Percentiles rank a stretch among this genome's conserved stretches.
These are phyloP conservation scores for Venusia cambrica DNA, from an alignment of 2,888 invertebrate species.

Conservation along the genomic window DNA sequence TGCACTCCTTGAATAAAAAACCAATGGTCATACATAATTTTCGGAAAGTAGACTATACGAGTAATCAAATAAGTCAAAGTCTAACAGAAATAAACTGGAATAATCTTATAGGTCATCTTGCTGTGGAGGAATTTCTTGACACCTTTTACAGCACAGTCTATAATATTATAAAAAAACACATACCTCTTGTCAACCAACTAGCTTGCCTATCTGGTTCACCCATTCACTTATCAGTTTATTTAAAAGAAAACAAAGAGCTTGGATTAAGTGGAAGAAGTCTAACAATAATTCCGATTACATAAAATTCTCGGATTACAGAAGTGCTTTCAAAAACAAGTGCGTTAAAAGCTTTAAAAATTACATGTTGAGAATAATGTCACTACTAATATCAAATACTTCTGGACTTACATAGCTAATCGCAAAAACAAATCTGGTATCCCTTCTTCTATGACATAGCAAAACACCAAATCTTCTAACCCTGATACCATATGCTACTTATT, in stretches of 20 bases:
- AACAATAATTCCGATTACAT: too few species aligned
- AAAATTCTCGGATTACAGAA: not conserved
- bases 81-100: not conserved
- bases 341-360: not conserved
- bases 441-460: too few species aligned
- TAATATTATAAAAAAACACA: constrained; percentile 1
- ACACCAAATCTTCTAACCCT: too few species aligned
- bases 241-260: not conserved
- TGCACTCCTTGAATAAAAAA: not conserved
- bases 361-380: too few species aligned
- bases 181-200: not conserved
- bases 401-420: too few species aligned
- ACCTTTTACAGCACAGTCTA: not conserved
- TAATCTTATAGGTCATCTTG: not conserved
- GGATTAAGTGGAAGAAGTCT: constrained; percentile 3
- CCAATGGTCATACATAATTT: constrained; percentile 1
- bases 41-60: constrained; percentile 1
- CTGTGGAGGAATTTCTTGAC: not conserved
- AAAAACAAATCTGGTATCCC: too few species aligned
- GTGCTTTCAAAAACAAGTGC: not conserved
- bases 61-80: not conserved
- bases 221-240: not conserved
- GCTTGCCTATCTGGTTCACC: constrained; percentile 1
- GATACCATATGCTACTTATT: too few species aligned
- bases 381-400: too few species aligned